Percentiles rank a stretch among this genome's conserved stretches.
Evolutionary conservation across 2,113 vertebrate species (phyloP).

Genomic region (Gulo gulo): DNA sequence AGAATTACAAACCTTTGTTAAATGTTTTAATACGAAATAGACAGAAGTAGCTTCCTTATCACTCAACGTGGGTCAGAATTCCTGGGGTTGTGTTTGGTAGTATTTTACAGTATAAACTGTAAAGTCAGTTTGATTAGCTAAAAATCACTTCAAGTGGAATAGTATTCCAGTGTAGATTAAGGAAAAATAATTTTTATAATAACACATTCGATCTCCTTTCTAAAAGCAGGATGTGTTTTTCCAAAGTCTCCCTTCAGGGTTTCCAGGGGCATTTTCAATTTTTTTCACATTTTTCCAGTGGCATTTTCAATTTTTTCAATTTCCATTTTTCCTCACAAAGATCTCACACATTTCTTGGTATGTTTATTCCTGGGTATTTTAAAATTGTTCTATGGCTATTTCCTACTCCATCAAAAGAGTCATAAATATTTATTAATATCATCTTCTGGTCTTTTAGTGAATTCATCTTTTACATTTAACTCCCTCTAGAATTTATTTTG

Average conservation of each 20-base stretch:
- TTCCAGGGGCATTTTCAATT: neutral
- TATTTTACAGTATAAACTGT: neutral
- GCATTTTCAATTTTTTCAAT: neutral
- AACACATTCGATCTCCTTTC: neutral
- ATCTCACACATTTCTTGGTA: neutral
- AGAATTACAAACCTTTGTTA: neutral
- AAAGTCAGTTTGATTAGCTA: neutral
- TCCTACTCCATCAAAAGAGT: neutral
- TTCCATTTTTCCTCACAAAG: neutral
- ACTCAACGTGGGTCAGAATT: neutral
- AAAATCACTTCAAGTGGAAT: conserved; percentile 8
- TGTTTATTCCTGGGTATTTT: neutral
- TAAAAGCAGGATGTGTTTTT: neutral
- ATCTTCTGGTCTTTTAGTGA: neutral
- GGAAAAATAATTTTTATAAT: neutral
- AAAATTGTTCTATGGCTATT: neutral
- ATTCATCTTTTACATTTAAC: conserved; percentile 29
- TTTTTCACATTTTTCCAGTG: neutral
- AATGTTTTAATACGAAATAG: neutral
- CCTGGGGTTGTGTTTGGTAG: neutral
- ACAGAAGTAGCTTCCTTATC: neutral
- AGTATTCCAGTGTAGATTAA: neutral
- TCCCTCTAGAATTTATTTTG: conserved; percentile 44
- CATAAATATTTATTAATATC: conserved; percentile 30
- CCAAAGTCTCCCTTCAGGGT: neutral